Evolutionary conservation across 2,888 invertebrate genomes (phyloP).

Genomic region (Orthonevra nobilis): DNA sequence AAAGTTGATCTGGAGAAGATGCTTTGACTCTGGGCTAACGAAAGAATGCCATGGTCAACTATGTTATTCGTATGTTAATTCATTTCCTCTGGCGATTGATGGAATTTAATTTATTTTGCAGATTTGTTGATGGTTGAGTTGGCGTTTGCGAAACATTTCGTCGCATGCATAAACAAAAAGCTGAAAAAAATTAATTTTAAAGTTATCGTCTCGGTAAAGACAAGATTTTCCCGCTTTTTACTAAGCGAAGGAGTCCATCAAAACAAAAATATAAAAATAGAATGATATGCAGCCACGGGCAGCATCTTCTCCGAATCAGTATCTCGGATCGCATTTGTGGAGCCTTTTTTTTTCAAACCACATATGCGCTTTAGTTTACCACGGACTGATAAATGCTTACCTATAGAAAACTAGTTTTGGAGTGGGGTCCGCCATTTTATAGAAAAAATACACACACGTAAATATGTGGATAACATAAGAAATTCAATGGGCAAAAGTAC

Average conservation of each 20-base stretch:
- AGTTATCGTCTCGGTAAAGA: not conserved
- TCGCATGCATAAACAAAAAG: not conserved
- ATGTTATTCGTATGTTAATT: constrained; percentile 24
- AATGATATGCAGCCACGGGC: constrained; percentile 22
- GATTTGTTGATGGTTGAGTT: constrained; percentile 20
- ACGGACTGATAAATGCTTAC: constrained; percentile 28
- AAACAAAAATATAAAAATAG: constrained; percentile 55
- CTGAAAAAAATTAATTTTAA: too few relatives aligned
- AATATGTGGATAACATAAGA: constrained; percentile 13
- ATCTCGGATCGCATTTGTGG: constrained; percentile 34
- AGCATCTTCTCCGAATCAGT: constrained; percentile 41
- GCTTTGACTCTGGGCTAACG: constrained; percentile 19
- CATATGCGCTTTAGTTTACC: not conserved
- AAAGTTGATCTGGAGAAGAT: constrained; percentile 36
- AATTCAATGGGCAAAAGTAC: constrained; percentile 29
- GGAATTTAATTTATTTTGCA: constrained; percentile 3
- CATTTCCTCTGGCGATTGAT: not conserved
- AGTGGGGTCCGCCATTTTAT: constrained; percentile 58
- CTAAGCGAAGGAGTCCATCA: constrained; percentile 35
- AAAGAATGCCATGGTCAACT: constrained; percentile 57
- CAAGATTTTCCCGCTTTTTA: constrained; percentile 39
- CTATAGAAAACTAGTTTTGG: constrained; percentile 61
- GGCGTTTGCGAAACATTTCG: constrained; percentile 25
- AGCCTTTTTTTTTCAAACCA: not conserved
- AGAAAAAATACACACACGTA: not conserved